Evolutionary conservation across 2,888 invertebrate genomes (phyloP).

Genomic region (Drepanosiphum platanoidis): DNA sequence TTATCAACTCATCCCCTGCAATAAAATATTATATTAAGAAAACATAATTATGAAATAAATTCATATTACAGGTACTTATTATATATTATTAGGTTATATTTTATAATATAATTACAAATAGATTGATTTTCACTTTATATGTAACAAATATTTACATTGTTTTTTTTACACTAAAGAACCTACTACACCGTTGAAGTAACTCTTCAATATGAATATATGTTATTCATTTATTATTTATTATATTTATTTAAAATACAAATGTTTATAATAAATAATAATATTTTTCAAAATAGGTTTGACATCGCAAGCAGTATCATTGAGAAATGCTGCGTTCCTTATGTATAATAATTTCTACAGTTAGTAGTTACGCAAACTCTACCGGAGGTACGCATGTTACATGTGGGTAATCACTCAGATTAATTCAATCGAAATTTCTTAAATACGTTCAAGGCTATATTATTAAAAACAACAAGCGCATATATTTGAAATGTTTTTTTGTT

Average conservation of each 20-base stretch:
- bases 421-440: conserved; percentile 30
- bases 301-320: neutral
- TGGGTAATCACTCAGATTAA: conserved; percentile 24
- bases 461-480: neutral
- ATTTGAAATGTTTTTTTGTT: conserved; percentile 1
- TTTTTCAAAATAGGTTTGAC: neutral
- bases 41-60: too few relatives aligned
- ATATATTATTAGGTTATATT: too few relatives aligned
- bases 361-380: conserved; percentile 20
- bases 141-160: too few relatives aligned
- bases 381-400: conserved; percentile 15
- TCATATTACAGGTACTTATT: too few relatives aligned
- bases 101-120: neutral
- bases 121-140: too few relatives aligned
- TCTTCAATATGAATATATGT: too few relatives aligned
- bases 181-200: too few relatives aligned
- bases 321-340: neutral
- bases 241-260: neutral
- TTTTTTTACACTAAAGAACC: too few relatives aligned
- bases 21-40: neutral
- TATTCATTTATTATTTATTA: neutral
- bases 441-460: conserved; percentile 21
- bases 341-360: conserved; percentile 20
- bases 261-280: neutral
- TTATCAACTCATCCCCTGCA: conserved; percentile 53